Evolutionary conservation across 2,888 invertebrate species (phyloP).

Genomic region (Bellardia bayeri): DNA sequence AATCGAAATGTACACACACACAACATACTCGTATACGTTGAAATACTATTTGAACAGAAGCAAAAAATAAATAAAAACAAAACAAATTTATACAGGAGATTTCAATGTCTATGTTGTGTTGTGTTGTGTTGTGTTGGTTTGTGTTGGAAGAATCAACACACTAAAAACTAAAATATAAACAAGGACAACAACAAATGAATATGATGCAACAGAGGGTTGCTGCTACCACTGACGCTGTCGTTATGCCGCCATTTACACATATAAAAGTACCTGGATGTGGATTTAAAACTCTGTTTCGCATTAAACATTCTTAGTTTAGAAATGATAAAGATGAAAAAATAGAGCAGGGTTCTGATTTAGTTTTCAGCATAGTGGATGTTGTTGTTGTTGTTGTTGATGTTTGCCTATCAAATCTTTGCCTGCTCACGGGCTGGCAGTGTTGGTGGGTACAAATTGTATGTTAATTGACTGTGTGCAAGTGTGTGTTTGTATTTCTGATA

Average conservation of each 20-base stretch:
- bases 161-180: conserved; percentile 34
- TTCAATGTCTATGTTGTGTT: conserved; percentile 63
- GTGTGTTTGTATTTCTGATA: conserved; percentile 77
- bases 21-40: not conserved
- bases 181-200: conserved; percentile 52
- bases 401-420: conserved; percentile 32
- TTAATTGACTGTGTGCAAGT: conserved; percentile 31
- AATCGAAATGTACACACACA: conserved; percentile 45
- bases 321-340: not conserved
- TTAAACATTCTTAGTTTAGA: conserved; percentile 26
- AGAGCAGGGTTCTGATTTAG: conserved; percentile 12
- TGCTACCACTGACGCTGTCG: conserved; percentile 49
- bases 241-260: conserved; percentile 38
- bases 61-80: conserved; percentile 44
- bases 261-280: conserved; percentile 34
- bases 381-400: conserved; percentile 8
- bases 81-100: conserved; percentile 62
- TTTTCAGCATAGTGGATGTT: not conserved
- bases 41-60: conserved; percentile 54
- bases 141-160: conserved; percentile 63
- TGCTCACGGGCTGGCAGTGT: conserved; percentile 1
- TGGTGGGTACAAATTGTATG: conserved; percentile 31
- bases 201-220: conserved; percentile 72
- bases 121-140: conserved; percentile 59
- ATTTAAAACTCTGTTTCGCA: conserved; percentile 42